Evolutionary conservation across 2,113 vertebrate species (phyloP).

Genomic region (Hippocampus mohnikei): DNA sequence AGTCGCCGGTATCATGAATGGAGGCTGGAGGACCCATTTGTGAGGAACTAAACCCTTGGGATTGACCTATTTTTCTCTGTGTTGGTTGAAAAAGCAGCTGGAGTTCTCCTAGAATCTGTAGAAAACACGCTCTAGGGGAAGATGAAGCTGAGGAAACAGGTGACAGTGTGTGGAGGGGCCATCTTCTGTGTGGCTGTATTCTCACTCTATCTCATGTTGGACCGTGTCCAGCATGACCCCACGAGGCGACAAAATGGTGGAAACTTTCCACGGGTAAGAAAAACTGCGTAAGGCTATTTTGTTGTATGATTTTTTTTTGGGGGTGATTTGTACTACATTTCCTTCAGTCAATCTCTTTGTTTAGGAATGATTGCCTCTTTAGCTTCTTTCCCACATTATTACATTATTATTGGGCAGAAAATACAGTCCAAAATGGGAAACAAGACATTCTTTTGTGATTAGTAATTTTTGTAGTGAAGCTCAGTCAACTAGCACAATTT

Average conservation of each 20-base stretch:
- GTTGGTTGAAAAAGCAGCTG: conserved; percentile 6
- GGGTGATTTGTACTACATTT: not conserved
- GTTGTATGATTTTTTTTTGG: conserved; percentile 6
- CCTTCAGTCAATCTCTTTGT: not conserved
- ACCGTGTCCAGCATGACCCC: conserved; percentile 94
- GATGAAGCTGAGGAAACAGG: conserved; percentile 98
- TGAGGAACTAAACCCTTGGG: conserved; percentile 46
- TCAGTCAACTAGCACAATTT: too few species aligned
- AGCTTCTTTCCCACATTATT: not conserved
- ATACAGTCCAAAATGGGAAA: not conserved
- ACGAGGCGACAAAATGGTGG: conserved; percentile 82
- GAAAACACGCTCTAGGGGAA: conserved; percentile 33
- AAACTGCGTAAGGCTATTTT: not conserved
- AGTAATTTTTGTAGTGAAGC: too few species aligned
- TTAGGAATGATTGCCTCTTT: not conserved
- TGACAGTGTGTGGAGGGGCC: conserved; percentile 94
- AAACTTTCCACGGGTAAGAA: conserved; percentile 92
- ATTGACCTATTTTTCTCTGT: conserved; percentile 1
- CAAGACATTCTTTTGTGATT: not conserved
- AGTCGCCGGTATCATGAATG: conserved; percentile 50
- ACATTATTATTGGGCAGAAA: not conserved
- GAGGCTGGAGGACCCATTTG: conserved; percentile 43
- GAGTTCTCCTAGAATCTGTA: not conserved
- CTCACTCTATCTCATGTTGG: conserved; percentile 97
- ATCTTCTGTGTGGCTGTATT: conserved; percentile 98